Evolutionary conservation across 2,888 invertebrate species (phyloP).

Genomic region (Cosmia trapezina): DNA sequence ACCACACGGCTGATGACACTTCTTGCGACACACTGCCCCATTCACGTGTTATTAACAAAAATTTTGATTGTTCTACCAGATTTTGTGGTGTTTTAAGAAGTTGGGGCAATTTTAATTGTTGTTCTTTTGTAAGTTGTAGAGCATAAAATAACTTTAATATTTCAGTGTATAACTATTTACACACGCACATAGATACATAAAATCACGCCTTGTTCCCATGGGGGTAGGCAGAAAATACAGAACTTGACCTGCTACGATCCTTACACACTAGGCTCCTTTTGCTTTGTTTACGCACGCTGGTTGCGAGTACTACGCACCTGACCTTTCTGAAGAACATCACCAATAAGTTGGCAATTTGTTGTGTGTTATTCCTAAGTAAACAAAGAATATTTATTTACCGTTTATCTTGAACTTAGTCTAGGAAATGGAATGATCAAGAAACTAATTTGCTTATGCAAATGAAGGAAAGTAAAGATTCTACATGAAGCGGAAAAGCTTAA

Average conservation of each 20-base stretch:
- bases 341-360: background rate
- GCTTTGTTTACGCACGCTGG: background rate
- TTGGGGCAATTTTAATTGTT: conserved; percentile 32
- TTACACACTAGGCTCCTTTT: no score
- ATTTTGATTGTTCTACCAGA: conserved; percentile 28
- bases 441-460: background rate
- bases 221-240: no score
- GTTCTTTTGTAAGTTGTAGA: background rate
- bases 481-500: background rate
- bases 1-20: conserved; percentile 52
- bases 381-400: background rate
- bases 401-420: background rate
- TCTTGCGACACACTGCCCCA: conserved; percentile 42
- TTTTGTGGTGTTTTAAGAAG: background rate
- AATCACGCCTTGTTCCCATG: no score
- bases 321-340: no score
- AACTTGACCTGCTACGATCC: no score
- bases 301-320: no score
- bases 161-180: background rate
- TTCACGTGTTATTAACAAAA: conserved; percentile 43
- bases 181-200: background rate
- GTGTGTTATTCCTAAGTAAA: background rate
- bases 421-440: background rate
- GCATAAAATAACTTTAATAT: background rate
- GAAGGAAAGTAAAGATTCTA: background rate